Evolutionary conservation across 2,888 invertebrate species (phyloP).

Genomic region (Catocala sponsa): DNA sequence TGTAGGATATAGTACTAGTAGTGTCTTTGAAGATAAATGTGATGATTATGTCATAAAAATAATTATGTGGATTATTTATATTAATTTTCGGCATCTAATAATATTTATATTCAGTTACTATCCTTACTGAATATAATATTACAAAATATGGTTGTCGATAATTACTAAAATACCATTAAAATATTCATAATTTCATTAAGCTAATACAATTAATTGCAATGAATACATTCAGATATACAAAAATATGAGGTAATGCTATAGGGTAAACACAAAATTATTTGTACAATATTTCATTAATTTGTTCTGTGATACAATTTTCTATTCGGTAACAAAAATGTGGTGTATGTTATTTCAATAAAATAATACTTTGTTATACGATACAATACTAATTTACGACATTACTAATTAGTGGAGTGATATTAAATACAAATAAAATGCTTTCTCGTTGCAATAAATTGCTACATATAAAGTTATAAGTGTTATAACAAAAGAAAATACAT

Average conservation of each 20-base stretch:
- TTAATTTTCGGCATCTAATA: not conserved
- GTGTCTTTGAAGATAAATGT: not conserved
- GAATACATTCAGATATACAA: constrained; percentile 49
- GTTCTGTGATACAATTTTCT: constrained; percentile 43
- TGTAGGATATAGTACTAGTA: not conserved
- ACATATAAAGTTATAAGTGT: too few relatives aligned
- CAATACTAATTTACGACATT: constrained; percentile 6
- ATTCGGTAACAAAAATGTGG: constrained; percentile 44
- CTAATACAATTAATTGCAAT: constrained; percentile 45
- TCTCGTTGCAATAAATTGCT: constrained; percentile 12
- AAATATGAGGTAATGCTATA: constrained; percentile 65
- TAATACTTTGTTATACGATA: not conserved
- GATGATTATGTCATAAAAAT: not conserved
- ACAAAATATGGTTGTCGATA: constrained; percentile 49
- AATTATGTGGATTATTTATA: not conserved
- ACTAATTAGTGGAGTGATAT: not conserved
- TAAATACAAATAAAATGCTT: constrained; percentile 2
- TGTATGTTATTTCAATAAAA: constrained; percentile 3
- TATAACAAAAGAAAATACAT: too few relatives aligned
- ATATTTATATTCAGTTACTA: not conserved
- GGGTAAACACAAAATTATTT: constrained; percentile 66
- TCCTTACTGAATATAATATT: constrained; percentile 1
- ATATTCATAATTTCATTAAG: constrained; percentile 42
- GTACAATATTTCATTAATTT: constrained; percentile 66
- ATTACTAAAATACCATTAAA: constrained; percentile 40